Base-by-base conservation (phyloP, 2,113 vertebrate genomes). In the Gavialis gangeticus region DNA sequence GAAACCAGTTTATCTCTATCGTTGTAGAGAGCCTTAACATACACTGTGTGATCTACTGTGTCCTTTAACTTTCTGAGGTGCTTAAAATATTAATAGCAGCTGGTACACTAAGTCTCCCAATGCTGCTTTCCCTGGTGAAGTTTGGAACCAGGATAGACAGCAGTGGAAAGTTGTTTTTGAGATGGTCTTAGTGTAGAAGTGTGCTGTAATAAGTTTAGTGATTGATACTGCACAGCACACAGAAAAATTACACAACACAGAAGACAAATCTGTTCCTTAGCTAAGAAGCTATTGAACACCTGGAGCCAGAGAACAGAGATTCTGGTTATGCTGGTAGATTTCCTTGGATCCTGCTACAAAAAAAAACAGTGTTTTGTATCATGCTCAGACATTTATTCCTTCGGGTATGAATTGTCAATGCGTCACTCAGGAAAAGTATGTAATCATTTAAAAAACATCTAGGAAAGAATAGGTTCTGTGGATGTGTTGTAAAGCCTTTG, bases 371-470 rank as follows among this genome's bases (percentile, higher is more conserved):
- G n/a, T 88, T 92, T 66, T 80, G n/a, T 80, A 81, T 95, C 28
- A 28, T 3, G 56, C 84, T 93, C 0, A 1, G 27, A 88, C 93
- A 90, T 86, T 75, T 88, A 88, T 93, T 94, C 94, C 81, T 78
- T 78, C 82, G 88, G 79, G 66, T 88, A 88, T 34, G 77, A 94
- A 81, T 89, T 94, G 93, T 90, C 92, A 92, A 2, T 60, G 85
- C 78, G 22, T 94, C 76, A 46, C 59, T 30, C 82, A 88, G 71
- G 60, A 79, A 90, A 84, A 93, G 55, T 0, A 6, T 46, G 46
- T 60, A 80, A 92, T 69, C 83, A 84, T 92, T 88, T 46, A 69
- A 78, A 76, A 95, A 91, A 84, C 59, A 84, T 88, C 62, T 75
- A 86, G 79, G 62, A 88, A 90, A 92, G 84, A 85, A 89, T 55